Evolutionary conservation across 2,888 invertebrate genomes (phyloP), one percentile per base, ranked within the genome.

Genomic region (Oligia latruncula): DNA sequence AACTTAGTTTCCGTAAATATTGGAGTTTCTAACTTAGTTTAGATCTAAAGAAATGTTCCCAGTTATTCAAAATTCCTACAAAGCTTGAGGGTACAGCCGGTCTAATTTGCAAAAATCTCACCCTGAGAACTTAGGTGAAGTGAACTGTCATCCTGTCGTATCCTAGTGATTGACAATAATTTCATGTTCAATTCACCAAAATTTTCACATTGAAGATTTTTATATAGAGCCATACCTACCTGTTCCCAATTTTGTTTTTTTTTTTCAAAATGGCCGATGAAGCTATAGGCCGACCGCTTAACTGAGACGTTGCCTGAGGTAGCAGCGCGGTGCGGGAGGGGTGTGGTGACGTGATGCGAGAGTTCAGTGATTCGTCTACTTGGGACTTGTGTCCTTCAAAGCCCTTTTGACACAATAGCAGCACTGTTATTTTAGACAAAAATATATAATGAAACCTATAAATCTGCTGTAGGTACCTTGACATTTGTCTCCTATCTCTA

Each of bases 401-500:
- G 20, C 52, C 6, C 20, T 52, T 52, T 52, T 52, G 52, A 20
- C 20, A 52, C 6, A 52, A 20, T 6, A 20, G 52, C 20, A 52
- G 17, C 20, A 52, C 2, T 52, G 52, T 17, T 55, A 20, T 20
- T 55, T 55, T 55, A 55, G 20, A 20, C 20, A 55, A 55, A 55
- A 55, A 20, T 8, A 20, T 55, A 55, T 55, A 20, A 3, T 55
- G 2, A 20, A 55, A 6, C 11, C n/a, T 60, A 60, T 60, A 60
- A n/a, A 60, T n/a, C n/a, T 5, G 15, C 17, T 74, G 43, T 29
- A 29, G 29, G 29, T 52, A 66, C 87, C 89, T 87, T 88, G 88
- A 83, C 89, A 85, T 88, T 83, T 87, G 64, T 0, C 49, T 79
- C 78, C 78, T 79, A 77, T 79, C 75, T 80, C 17, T 60, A 55